Base-by-base conservation (phyloP, 2,888 invertebrate genomes). In the Drosophila mettleri region DNA sequence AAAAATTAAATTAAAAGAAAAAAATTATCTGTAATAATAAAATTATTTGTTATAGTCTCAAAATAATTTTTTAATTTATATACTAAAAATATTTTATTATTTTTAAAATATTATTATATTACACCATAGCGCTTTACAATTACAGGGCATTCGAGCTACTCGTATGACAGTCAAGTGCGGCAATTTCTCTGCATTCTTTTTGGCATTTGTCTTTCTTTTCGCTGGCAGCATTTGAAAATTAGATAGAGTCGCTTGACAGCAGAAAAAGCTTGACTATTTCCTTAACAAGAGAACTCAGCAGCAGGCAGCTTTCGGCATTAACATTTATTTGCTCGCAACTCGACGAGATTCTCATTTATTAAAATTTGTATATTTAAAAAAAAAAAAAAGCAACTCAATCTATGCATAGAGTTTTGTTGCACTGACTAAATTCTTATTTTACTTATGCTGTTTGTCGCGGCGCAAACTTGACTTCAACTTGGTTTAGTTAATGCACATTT, bases 401-500 rank as follows among this genome's bases (percentile, higher is more conserved):
- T 33, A 48, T 31, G 29, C 46, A 31, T 14, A 18, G 46, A 29
- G 29, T 29, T 20, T 4, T 29, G 29, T 18, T 10, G 2, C 16
- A 41, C 14, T 49, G 53, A 66, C 27, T 54, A 24, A 24, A 24
- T 7, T 4, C 24, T 45, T 27, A 53, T 55, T 29, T 74, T 49
- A 38, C n/a, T 60, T 31, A 36, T 29, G 41, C 49, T 29, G 39
- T 41, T 52, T 71, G 59, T 59, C 61, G 63, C 51, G 46, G 43
- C 29, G 43, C 58, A 27, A 36, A n/a, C 43, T 60, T 67, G 57
- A 43, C 53, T 55, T 46, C 62, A 51, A 59, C 45, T 66, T 64
- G 52, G 55, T 24, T 55, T 53, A 72, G 81, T 83, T 84, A 86
- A 88, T 86, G 87, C 80, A 84, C 73, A 69, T 55, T 69, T 51